Evolutionary conservation across 2,888 invertebrate species (phyloP).

Genomic region (Mythimna albipuncta): DNA sequence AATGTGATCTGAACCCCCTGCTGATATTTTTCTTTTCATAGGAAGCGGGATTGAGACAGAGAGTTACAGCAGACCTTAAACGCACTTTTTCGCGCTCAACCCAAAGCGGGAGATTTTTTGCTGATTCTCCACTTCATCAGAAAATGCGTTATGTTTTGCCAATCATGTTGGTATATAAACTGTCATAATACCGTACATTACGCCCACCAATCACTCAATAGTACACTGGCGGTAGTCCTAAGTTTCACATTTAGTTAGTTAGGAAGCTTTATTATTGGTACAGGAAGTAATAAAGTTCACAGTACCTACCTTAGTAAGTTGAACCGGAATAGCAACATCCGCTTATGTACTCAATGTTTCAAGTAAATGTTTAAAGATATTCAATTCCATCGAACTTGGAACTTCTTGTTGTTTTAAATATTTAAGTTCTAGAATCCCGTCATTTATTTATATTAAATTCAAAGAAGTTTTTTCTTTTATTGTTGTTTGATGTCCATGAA

Average conservation of each 20-base stretch:
- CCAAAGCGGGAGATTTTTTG: too few relatives aligned
- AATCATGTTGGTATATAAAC: too few relatives aligned
- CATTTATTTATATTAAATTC: neutral
- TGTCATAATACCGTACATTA: too few relatives aligned
- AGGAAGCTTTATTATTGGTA: slow-evolving; percentile 11
- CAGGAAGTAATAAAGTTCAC: slow-evolving; percentile 17
- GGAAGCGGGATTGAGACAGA: too few relatives aligned
- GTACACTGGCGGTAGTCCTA: too few relatives aligned
- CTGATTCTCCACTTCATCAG: too few relatives aligned
- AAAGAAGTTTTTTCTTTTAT: neutral
- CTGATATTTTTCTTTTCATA: too few relatives aligned
- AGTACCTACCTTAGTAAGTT: neutral
- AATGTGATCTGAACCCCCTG: too few relatives aligned
- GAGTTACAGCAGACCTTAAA: too few relatives aligned
- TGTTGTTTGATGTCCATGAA: neutral
- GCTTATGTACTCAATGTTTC: slow-evolving; percentile 26
- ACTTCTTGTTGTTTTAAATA: slow-evolving; percentile 15
- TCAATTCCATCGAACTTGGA: slow-evolving; percentile 8
- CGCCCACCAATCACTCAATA: neutral
- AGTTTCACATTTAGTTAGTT: neutral
- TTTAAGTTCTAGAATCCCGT: neutral
- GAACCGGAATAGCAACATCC: slow-evolving; percentile 4
- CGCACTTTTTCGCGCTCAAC: too few relatives aligned
- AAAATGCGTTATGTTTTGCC: too few relatives aligned
- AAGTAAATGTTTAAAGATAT: slow-evolving; percentile 27